Evolutionary conservation across 2,797 vertebrate genomes (phyloP), one percentile per base, ranked within the genome.

Genomic region (Eidolon dupreanum): DNA sequence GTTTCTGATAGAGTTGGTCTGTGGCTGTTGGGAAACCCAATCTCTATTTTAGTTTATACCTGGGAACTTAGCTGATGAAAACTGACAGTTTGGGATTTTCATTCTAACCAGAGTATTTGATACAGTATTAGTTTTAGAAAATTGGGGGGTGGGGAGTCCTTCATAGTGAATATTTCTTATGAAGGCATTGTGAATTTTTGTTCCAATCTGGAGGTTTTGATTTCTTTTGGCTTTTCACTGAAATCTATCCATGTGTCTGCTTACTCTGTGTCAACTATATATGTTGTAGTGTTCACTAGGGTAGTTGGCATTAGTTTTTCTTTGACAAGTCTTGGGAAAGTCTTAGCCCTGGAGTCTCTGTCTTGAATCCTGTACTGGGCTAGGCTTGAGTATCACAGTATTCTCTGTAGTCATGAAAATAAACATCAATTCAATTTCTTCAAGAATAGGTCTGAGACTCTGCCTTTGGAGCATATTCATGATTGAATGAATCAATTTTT

Each of bases 391-490:
- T 99, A 98, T 99, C 99, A 98, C 99, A 99, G 97, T 99, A 99
- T 97, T 99, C 95, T 99, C 98, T 41, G 99, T 99, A 94, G 98
- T 99, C 95, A 99, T 98, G 94, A 99, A 99, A 96, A 99, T 99
- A 97, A 99, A 99, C 75, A 99, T 99, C 98, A 99, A 98, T 97
- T 99, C 99, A 87, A 99, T 99, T 99, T 99, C 99, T 97, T 99
- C 99, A 3, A 99, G 97, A 98, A 99, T 99, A 97, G 99, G 79
- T 93, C 99, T 98, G 90, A 99, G 98, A 85, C 99, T 98, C 89
- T 99, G 99, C 99, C 99, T 99, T 94, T 99, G 98, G 70, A 99
- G 97, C 41, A 98, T 59, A 96, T 97, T 97, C 96, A 98, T 97
- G 94, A 99, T 96, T 33, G 99, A 98, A 77, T 98, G 98, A 79